Conservation (phyloP, 2,797 vertebrate genomes). For the Masticophis lateralis region DNA sequence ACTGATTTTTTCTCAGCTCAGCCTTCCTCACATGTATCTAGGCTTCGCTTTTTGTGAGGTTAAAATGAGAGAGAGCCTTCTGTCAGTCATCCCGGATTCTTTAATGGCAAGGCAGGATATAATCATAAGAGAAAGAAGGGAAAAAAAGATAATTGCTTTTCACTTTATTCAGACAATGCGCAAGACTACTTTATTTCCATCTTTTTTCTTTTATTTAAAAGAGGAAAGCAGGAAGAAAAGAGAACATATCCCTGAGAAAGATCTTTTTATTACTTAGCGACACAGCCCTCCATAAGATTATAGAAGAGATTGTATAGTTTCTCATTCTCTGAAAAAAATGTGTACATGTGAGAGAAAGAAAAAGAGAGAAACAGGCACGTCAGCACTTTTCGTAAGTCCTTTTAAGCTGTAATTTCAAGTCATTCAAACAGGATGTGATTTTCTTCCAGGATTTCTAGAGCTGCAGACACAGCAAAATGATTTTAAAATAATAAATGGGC, state of each 20-base stretch:
- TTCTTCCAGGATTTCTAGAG: conserved; percentile 37
- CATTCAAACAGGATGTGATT: conserved; percentile 37
- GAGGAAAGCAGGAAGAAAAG: neutral
- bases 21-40: neutral
- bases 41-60: neutral
- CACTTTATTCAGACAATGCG: neutral
- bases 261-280: neutral
- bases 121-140: neutral
- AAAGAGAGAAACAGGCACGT: conserved; percentile 22
- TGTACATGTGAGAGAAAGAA: neutral
- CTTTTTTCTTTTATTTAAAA: neutral
- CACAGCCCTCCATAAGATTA: neutral
- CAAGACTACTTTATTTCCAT: neutral
- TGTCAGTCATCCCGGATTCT: neutral
- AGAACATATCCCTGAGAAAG: neutral
- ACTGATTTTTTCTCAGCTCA: neutral
- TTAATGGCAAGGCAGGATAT: neutral
- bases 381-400: conserved; percentile 39
- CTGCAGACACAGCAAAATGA: conserved; percentile 23
- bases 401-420: conserved; percentile 51
- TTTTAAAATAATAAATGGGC: conserved; percentile 41
- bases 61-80: neutral
- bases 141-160: neutral
- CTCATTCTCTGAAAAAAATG: conserved; percentile 18
- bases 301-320: neutral